Base-by-base conservation (phyloP, 2,888 invertebrate species). In the Protonemura montana region DNA sequence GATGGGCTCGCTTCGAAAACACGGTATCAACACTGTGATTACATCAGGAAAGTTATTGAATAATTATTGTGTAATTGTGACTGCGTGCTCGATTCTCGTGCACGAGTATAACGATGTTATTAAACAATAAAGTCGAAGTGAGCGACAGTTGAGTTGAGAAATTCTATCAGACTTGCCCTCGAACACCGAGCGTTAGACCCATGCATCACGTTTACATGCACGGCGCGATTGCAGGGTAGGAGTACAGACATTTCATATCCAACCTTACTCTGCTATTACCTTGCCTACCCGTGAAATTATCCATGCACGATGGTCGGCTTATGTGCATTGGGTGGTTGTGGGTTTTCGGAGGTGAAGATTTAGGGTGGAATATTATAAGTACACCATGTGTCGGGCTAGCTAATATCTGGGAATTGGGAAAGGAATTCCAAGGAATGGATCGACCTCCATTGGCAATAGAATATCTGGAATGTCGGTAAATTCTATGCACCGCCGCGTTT, bases 21-120 rank as follows among this genome's bases (percentile, higher is more conserved):
- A 7, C 13, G 76, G 27, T 0, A 59, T 10, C 84, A 27, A 84
- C 16, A 29, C 84, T 76, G 28, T 84, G n/a, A 83, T 83, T 83
- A 83, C 82, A 6, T 42, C 82, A 83, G 42, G 59, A 26, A 26
- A 29, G 76, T 84, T 84, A 84, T 84, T 84, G 84, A 76, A 84
- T 84, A 84, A 84, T 84, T 84, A 29, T 84, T 59, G 76, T 76
- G 59, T 42, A 42, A 42, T 42, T 83, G 83, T 83, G 83, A 42
- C 25, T 84, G 82, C 82, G 82, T 83, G 41, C 27, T 26, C 27
- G 26, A 41, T 21, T 7, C 16, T 59, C 84, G 84, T 59, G 59
- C 84, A 16, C 59, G 84, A 27, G 0, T n/a, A n/a, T 27, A 59
- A 28, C 42, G 76, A 29, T 10, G 30, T 30, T 29, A 81, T 59